Evolutionary conservation across 2,797 vertebrate species (phyloP), one percentile per base, ranked within the genome.

Genomic region (Tokudaia muenninki): DNA sequence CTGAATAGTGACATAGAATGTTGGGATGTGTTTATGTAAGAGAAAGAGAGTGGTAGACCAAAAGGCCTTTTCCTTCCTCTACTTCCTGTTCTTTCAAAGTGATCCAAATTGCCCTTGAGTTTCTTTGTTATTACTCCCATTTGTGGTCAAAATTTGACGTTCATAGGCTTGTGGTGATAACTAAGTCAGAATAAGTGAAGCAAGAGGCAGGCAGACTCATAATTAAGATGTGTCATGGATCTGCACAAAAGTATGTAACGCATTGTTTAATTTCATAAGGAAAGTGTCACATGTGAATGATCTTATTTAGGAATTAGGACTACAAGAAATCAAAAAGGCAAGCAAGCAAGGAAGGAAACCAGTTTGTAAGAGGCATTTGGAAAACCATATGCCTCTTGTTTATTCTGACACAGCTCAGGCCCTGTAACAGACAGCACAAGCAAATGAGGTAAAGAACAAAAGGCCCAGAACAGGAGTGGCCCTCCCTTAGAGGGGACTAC

Each of bases 361-460:
- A 70, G 52, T 95, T 93, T 75, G 87, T 59, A 57, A 79, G 91
- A 96, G 59, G 26, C 52, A 65, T 88, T 78, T 87, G 77, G 80
- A 90, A 96, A 94, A 77, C 78, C 16, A 21, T 92, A 50, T 80
- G 44, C 8, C 72, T 44, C 19, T 89, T 74, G 65, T 83, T 96
- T 55, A 77, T 92, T 83, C 19, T 77, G 87, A 93, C 34, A 79
- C 2, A 80, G 22, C 22, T 44, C 34, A 87, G 79, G 61, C 22
- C 96, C 31, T 74, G 41, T 34, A 92, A 86, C 14, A 75, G 81
- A 72, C 14, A 77, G 29, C 21, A 79, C 19, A 87, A 93, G 52
- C n/a, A 96, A 93, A 44, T 47, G 55, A 91, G 89, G 57, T 37
- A 84, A 95, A 90, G 61, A 90, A 83, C 13, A 83, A 91, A 96